phyloP scores from a whole-genome alignment of 2,888 invertebrate genomes.

The Catocala sponsa region DNA sequence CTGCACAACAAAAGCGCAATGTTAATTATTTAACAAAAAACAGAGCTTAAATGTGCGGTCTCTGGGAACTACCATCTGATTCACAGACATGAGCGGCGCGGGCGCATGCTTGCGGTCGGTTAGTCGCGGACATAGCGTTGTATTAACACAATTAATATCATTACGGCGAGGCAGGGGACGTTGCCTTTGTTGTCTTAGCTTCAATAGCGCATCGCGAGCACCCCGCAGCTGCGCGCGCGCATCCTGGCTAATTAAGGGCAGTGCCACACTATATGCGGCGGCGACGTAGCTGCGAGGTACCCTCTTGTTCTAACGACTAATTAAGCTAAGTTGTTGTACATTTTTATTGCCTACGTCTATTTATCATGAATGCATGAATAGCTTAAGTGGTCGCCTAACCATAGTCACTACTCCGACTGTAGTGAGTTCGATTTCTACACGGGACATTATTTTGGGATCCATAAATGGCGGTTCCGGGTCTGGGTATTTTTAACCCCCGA shows the following conservation, averaged over 20 bases:
- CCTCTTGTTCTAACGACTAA: background rate
- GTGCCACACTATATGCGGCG: slow-evolving; percentile 10
- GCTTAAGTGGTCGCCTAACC: too few species aligned
- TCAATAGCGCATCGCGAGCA: too few species aligned
- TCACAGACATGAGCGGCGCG: background rate
- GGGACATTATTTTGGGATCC: too few species aligned
- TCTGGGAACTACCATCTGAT: slow-evolving; percentile 1
- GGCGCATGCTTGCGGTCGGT: background rate
- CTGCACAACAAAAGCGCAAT: too few species aligned
- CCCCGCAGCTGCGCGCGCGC: slow-evolving; percentile 34
- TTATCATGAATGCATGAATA: background rate
- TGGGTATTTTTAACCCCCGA: too few species aligned
- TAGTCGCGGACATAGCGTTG: slow-evolving; percentile 1
- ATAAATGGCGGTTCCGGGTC: too few species aligned
- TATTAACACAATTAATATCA: too few species aligned
- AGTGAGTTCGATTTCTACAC: too few species aligned
- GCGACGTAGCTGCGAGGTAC: background rate
- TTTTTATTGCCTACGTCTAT: background rate
- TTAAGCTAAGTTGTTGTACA: slow-evolving; percentile 19
- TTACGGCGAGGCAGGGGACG: too few species aligned
- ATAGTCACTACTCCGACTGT: too few species aligned
- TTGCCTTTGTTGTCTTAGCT: background rate
- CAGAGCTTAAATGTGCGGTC: background rate
- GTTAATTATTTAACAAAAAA: background rate
- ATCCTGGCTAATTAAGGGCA: slow-evolving; percentile 9